These are phyloP conservation scores for Erebia aethiops DNA, from an alignment of 2,888 invertebrate species.

Conservation along the genomic window DNA sequence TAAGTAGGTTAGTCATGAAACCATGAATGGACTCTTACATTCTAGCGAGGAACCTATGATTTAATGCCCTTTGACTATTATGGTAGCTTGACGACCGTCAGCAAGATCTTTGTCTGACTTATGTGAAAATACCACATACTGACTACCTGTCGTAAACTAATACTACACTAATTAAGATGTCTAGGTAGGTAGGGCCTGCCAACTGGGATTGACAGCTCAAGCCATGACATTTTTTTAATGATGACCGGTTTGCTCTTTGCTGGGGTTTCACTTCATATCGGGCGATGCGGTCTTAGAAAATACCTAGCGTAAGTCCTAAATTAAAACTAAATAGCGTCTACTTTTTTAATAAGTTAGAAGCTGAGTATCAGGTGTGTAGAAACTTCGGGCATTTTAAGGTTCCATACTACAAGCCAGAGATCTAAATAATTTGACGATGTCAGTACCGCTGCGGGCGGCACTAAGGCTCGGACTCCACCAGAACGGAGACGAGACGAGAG, in stretches of 20 bases:
- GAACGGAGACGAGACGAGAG: too few species aligned
- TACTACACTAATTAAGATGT: conserved; percentile 19
- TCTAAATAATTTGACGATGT: too few species aligned
- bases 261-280: background rate
- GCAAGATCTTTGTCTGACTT: conserved; percentile 13
- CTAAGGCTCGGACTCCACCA: too few species aligned
- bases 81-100: conserved; percentile 28
- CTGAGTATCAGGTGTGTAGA: background rate
- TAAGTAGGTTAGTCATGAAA: background rate
- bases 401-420: too few species aligned
- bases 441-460: too few species aligned
- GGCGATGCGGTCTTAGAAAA: background rate
- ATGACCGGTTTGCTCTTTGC: background rate
- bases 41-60: conserved; percentile 29
- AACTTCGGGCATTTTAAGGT: too few species aligned
- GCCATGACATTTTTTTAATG: conserved; percentile 13
- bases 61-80: conserved; percentile 30
- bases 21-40: conserved; percentile 9
- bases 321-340: background rate
- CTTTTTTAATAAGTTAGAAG: background rate
- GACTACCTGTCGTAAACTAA: conserved; percentile 1
- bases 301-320: background rate
- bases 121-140: conserved; percentile 6
- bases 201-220: conserved; percentile 3
- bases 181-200: background rate